Evolutionary conservation across 2,888 invertebrate species (phyloP), one percentile per base, ranked within the genome.

Genomic region (Drosophila neonasuta): DNA sequence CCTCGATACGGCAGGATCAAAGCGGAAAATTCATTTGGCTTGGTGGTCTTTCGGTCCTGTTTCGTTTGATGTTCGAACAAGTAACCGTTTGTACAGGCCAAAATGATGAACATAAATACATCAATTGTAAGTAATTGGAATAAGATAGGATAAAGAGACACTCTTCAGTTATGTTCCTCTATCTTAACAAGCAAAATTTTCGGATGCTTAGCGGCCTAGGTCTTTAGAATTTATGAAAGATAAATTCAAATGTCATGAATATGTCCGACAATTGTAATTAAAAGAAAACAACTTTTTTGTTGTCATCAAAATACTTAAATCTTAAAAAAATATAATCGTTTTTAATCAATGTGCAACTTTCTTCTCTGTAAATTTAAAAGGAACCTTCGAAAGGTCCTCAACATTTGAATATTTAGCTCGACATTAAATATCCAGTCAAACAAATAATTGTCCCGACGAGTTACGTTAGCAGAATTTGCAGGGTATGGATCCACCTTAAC

Each of bases 1-100:
- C 74, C 77, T 88, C 85, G 90, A 87, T 80, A 90, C 90, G 90
- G 90, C 88, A 83, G 83, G 86, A 90, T 90, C 90, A 90, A 90
- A 90, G 90, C 81, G 79, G 85, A 86, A 88, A 89, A 90, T 88
- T 76, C 85, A 88, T 90, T 88, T 81, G 79, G 75, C 88, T 89
- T 88, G 90, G 90, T 90, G 90, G 90, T 90, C 90, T 87, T 85
- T 85, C 73, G 85, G 66, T 70, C 61, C 34, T 15, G 29, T 17
- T 56, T 62, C 62, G 24, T 74, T 79, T 78, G 77, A 68, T 79
- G 66, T 80, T 46, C 39, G 51, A 71, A 72, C 69, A 74, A 80
- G 50, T 65, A 66, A 49, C 63, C 62, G 59, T 64, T 71, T 59
- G 54, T 61, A 52, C 61, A 44, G 59, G 30, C 55, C 30, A 49